Conservation (phyloP, 2,797 vertebrate genomes). For the Manis javanica region DNA sequence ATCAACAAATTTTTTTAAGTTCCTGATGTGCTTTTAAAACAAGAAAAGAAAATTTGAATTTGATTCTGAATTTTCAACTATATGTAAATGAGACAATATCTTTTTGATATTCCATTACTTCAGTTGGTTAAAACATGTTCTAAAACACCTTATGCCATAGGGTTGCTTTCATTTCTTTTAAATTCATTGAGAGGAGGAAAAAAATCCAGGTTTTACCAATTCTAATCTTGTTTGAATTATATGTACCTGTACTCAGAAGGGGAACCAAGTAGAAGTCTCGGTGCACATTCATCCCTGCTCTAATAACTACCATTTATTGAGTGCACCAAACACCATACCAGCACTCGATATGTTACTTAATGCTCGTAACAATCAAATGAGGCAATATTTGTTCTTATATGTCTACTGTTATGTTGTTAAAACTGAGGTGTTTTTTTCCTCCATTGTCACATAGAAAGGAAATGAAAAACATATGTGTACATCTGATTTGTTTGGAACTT, state of each 20-base stretch:
- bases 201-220: not conserved
- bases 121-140: not conserved
- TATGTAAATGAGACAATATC: not conserved
- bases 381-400: not conserved
- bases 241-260: not conserved
- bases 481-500: not conserved
- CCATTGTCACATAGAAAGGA: not conserved
- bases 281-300: not conserved
- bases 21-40: not conserved
- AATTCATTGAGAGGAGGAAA: not conserved
- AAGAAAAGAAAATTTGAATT: not conserved
- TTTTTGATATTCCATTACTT: not conserved
- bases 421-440: not conserved
- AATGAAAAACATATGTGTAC: not conserved
- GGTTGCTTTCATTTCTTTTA: not conserved
- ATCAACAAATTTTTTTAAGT: conserved; percentile 23
- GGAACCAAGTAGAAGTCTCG: not conserved
- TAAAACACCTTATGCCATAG: not conserved
- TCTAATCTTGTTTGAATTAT: not conserved
- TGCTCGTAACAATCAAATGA: not conserved
- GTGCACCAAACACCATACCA: not conserved
- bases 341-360: not conserved
- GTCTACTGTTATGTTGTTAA: not conserved
- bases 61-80: not conserved
- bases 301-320: not conserved